A percentile compares a stretch with the other conserved stretches of the same genome.
Conservation (phyloP, 1,140 invertebrate genomes). For the Eubasilissa regina region DNA sequence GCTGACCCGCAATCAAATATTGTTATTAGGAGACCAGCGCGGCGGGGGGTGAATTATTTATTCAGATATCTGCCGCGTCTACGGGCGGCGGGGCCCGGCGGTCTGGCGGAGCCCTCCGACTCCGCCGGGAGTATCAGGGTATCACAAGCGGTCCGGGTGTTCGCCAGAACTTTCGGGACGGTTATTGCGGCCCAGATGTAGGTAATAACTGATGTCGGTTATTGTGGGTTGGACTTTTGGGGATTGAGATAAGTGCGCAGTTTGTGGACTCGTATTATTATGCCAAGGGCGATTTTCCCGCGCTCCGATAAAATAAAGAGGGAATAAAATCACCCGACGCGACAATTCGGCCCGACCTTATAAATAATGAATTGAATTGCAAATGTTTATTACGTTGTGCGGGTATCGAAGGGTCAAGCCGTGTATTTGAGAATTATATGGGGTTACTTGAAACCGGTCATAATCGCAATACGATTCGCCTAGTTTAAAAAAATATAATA, state of each 20-base stretch:
- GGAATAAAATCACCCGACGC: conserved; percentile 55
- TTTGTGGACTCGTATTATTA: conserved; percentile 54
- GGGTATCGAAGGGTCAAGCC: conserved; percentile 42
- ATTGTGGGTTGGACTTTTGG: conserved; percentile 55
- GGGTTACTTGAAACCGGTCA: conserved; percentile 8
- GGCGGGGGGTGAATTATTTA: conserved; percentile 41
- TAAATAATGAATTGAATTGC: conserved; percentile 59
- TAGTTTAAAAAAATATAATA: conserved; percentile 20
- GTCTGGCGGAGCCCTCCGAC: conserved; percentile 7
- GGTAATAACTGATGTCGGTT: conserved; percentile 60
- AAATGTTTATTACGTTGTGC: conserved; percentile 54
- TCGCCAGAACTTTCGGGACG: conserved; percentile 51
- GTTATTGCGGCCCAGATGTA: conserved; percentile 58
- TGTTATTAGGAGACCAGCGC: conserved; percentile 44
- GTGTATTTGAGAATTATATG: conserved; percentile 25
- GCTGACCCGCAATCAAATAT: conserved; percentile 44
- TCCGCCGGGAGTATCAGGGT: conserved; percentile 49
- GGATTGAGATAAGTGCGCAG: conserved; percentile 53
- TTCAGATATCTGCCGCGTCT: conserved; percentile 12
- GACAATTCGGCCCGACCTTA: conserved; percentile 50
- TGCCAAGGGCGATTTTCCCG: conserved; percentile 52
- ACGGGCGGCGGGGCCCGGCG: neutral
- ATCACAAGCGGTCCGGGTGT: conserved; percentile 45
- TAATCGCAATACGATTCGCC: conserved; percentile 27
- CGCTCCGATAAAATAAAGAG: conserved; percentile 55